A percentile compares a stretch with the other conserved stretches of the same genome.
Conservation (phyloP, 1,140 invertebrate species). For the Coelopa frigida region DNA sequence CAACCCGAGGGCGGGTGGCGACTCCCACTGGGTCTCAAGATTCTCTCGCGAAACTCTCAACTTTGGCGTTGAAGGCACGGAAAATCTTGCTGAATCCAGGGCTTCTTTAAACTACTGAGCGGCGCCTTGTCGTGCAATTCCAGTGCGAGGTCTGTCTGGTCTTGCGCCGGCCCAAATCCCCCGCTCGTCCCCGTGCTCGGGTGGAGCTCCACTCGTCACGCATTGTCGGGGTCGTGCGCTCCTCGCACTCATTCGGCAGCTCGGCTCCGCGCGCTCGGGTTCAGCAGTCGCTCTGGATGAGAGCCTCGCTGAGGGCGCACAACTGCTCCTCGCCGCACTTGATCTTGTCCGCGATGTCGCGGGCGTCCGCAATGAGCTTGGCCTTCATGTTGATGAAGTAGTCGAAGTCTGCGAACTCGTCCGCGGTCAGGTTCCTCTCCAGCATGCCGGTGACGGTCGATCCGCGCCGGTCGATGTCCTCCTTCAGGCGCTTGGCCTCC, state of each 20-base stretch:
- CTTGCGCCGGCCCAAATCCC: too few species aligned
- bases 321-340: constrained; percentile 80
- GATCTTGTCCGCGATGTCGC: constrained; percentile 82
- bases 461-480: constrained; percentile 74
- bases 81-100: constrained; percentile 25
- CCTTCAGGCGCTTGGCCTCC: constrained; percentile 77
- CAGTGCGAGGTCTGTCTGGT: too few species aligned
- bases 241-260: too few species aligned
- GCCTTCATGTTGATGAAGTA: constrained; percentile 89
- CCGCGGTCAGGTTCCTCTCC: constrained; percentile 64
- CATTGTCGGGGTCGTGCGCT: too few species aligned
- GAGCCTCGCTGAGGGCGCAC: constrained; percentile 62
- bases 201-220: constrained; percentile 1
- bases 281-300: constrained; percentile 47
- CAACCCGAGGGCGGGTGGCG: too few species aligned
- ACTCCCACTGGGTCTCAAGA: constrained; percentile 15
- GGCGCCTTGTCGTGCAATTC: too few species aligned
- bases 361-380: constrained; percentile 77
- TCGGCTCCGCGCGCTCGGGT: too few species aligned
- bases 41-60: constrained; percentile 40
- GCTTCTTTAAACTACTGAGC: too few species aligned
- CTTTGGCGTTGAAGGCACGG: constrained; percentile 38
- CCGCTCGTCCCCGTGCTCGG: background rate
- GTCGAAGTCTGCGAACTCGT: constrained; percentile 76
- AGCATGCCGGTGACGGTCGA: constrained; percentile 67